phyloP scores from a whole-genome alignment of 1,140 invertebrate genomes.

The Aphelinus atriplicis region DNA sequence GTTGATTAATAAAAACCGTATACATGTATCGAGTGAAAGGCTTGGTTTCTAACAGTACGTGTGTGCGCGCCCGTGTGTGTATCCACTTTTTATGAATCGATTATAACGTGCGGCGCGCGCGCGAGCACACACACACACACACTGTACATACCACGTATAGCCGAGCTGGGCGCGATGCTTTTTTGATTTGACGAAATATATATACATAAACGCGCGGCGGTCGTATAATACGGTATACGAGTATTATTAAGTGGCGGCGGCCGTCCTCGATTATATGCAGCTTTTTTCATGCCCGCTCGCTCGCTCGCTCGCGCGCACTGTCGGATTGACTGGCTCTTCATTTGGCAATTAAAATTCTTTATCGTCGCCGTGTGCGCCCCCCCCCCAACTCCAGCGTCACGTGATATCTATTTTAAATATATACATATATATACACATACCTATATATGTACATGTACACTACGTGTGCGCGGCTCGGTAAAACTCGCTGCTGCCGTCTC shows the following conservation, averaged over 20 bases:
- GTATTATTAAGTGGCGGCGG: constrained; percentile 12
- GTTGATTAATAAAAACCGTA: too few relatives aligned
- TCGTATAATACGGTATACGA: too few relatives aligned
- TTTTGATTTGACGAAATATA: too few relatives aligned
- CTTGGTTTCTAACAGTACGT: too few relatives aligned
- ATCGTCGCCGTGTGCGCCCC: constrained; percentile 1
- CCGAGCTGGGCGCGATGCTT: too few relatives aligned
- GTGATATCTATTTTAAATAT: constrained; percentile 20
- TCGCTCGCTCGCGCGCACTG: too few relatives aligned
- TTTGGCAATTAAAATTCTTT: constrained; percentile 25
- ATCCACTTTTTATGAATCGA: background rate
- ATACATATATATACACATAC: too few relatives aligned
- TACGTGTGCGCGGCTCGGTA: background rate
- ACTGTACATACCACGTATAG: too few relatives aligned
- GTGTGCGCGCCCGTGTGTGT: too few relatives aligned
- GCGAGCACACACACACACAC: too few relatives aligned
- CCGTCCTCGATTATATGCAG: constrained; percentile 3
- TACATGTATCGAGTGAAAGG: too few relatives aligned
- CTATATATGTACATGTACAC: background rate
- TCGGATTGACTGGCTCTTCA: constrained; percentile 18
- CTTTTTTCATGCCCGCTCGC: background rate
- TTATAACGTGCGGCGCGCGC: background rate
- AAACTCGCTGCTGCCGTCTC: constrained; percentile 15
- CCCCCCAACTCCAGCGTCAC: background rate
- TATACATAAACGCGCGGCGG: too few relatives aligned